Evolutionary conservation across 1,140 invertebrate genomes (phyloP).

Genomic region (Heliconius himera): DNA sequence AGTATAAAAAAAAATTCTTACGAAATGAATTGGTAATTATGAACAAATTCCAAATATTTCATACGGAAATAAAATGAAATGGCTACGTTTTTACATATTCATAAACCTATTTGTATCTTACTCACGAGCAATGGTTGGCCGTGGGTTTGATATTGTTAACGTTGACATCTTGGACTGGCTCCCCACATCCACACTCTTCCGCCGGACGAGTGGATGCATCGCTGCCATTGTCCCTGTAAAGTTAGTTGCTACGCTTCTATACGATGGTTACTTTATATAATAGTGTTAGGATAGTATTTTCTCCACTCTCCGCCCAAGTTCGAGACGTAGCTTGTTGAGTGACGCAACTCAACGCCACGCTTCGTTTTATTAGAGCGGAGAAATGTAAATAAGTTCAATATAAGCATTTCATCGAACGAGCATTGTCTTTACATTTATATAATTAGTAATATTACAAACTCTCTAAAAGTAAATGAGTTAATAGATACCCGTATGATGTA

Average conservation of each 20-base stretch:
- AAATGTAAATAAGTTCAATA: no score
- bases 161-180: constrained; percentile 46
- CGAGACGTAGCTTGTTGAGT: not conserved
- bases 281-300: not conserved
- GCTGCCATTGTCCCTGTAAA: constrained; percentile 80
- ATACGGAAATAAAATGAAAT: not conserved
- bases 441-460: not conserved
- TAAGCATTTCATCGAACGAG: no score
- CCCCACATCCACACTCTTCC: constrained; percentile 67
- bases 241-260: constrained; percentile 29
- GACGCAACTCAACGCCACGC: not conserved
- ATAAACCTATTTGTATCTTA: constrained; percentile 37
- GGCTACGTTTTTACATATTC: constrained; percentile 3
- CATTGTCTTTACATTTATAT: not conserved
- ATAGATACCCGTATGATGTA: not conserved
- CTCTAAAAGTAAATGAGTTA: not conserved
- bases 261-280: constrained; percentile 3
- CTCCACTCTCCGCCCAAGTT: no score
- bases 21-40: no score
- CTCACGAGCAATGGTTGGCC: constrained; percentile 76
- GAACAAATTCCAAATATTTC: not conserved
- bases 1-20: not conserved
- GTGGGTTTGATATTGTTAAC: constrained; percentile 65
- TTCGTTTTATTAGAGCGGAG: no score
- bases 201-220: constrained; percentile 76